A percentile compares a stretch with the other conserved stretches of the same genome.
phyloP scores from a whole-genome alignment of 2,113 vertebrate species.

The Piaya cayana region DNA sequence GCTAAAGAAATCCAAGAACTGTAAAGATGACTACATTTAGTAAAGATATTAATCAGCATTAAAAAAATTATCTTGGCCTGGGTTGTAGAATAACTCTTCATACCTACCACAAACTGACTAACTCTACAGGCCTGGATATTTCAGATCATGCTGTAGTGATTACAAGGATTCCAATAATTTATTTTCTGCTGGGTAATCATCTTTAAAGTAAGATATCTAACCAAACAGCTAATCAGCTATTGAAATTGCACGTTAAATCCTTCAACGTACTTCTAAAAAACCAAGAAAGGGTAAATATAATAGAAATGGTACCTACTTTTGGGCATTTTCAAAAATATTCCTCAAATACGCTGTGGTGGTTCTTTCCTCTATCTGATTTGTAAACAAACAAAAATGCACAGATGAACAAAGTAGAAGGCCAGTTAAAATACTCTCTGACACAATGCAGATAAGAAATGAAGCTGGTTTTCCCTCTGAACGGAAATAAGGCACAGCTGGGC shows the following conservation, averaged over 20 bases:
- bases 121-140: neutral
- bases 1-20: neutral
- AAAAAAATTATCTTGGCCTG: neutral
- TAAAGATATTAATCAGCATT: neutral
- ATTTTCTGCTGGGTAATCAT: neutral
- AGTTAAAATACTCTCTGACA: neutral
- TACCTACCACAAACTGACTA: neutral
- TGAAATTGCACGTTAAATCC: neutral
- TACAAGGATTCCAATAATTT: neutral
- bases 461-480: neutral
- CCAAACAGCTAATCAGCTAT: neutral
- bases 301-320: constrained; percentile 81
- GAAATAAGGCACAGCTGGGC: neutral
- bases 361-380: constrained; percentile 81
- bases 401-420: neutral
- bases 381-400: constrained; percentile 29
- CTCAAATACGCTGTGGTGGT: constrained; percentile 67
- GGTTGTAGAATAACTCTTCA: neutral
- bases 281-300: neutral
- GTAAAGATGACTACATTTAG: neutral
- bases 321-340: constrained; percentile 87
- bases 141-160: neutral
- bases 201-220: neutral
- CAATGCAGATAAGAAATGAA: neutral
- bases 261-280: neutral